Base-by-base conservation (phyloP, 2,113 vertebrate species). In the Taurulus bubalis region DNA sequence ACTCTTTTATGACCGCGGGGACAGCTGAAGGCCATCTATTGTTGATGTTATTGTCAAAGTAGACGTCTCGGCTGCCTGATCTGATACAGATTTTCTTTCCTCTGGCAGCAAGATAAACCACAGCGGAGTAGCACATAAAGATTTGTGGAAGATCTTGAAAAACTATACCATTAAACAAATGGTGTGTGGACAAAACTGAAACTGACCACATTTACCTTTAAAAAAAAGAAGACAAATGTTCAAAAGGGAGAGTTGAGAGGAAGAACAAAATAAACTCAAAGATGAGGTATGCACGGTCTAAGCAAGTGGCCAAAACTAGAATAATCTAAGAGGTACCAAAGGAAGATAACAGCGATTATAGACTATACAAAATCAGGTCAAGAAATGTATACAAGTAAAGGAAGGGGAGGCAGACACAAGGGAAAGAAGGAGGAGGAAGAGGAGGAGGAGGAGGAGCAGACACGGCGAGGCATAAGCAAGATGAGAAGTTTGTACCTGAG, bases 391-490 rank as follows among this genome's bases (percentile, higher is more conserved):
- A 71, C 34, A 74, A 77, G 53, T 66, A 16, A 80, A 77, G 63
- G 47, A 58, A 40, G 0, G 40, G 68, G 91, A 90, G 86, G 83
- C 49, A 86, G 77, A 74, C 40, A 15, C 28, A 45, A 42, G 75
- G 71, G 67, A 8, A 86, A 49, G 74, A 14, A 71, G 55, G 67
- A 47, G 55, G 34, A 67, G 53, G 58, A 77, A 1, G 47, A 58
- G 5, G 51, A 32, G 58, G 42, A 77, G 1, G 62, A 58, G 6
- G 53, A 26, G 15, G 49, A 60, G 32, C 8, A 56, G 79, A 82
- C 58, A 51, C 3, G 12, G 58, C 9, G 15, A 70, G 78, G 53
- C 20, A 79, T 68, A 84, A 91, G 92, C 91, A 94, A 64, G 80
- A 74, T 42, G 60, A 68, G 34, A 73, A 64, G 30, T 36, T 75